These are phyloP conservation scores for Drosophila hydei DNA, from an alignment of 1,140 invertebrate genomes.

Conservation along the genomic window DNA sequence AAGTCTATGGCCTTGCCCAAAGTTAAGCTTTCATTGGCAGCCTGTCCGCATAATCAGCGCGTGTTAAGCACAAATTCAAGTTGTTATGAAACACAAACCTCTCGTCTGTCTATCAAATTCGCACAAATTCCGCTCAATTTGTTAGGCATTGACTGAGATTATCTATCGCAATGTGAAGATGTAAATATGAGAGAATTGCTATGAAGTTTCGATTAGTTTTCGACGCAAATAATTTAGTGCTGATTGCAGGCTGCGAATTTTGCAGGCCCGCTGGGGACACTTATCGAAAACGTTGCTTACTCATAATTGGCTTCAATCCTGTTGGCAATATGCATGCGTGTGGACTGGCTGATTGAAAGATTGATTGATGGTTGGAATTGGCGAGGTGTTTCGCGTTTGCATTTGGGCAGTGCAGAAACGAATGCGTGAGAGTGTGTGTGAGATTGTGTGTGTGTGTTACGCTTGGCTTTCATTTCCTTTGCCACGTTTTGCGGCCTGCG, in stretches of 20 bases:
- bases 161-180: not conserved
- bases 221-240: conserved; percentile 41
- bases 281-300: conserved; percentile 68
- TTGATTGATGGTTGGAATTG: conserved; percentile 55
- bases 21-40: too few relatives aligned
- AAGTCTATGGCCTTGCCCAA: too few relatives aligned
- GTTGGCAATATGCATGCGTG: conserved; percentile 52
- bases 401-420: conserved; percentile 28
- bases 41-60: too few relatives aligned
- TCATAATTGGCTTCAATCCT: conserved; percentile 67
- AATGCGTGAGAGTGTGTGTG: not conserved
- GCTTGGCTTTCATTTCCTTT: conserved; percentile 67
- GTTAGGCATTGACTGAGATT: conserved; percentile 58
- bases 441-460: conserved; percentile 1
- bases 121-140: conserved; percentile 46
- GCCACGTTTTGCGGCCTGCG: conserved; percentile 49
- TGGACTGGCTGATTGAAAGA: conserved; percentile 30
- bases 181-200: conserved; percentile 11
- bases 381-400: not conserved
- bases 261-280: conserved; percentile 27
- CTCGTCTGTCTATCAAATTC: conserved; percentile 52
- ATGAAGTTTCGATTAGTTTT: conserved; percentile 24
- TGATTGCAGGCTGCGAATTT: conserved; percentile 35
- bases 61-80: too few relatives aligned
- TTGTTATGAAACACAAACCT: conserved; percentile 38